Percentiles rank a stretch among this genome's conserved stretches.
phyloP scores from a whole-genome alignment of 1,140 invertebrate genomes.

The Atta texana region DNA sequence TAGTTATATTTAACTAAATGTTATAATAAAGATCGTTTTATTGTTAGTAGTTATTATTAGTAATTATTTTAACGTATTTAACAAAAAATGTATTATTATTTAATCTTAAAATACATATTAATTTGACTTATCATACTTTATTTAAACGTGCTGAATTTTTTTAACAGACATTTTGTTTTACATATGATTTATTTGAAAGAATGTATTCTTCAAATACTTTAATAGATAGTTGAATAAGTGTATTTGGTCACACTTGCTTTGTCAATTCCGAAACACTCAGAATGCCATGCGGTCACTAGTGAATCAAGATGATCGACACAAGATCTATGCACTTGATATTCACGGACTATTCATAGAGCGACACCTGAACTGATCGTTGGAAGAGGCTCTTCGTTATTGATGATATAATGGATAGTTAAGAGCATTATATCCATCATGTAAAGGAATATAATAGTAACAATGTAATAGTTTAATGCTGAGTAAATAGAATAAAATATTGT shows the following conservation, averaged over 20 bases:
- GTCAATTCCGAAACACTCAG: slow-evolving; percentile 57
- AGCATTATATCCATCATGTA: slow-evolving; percentile 8
- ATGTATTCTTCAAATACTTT: background rate
- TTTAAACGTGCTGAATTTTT: slow-evolving; percentile 4
- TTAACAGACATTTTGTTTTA: background rate
- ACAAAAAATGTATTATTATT: background rate
- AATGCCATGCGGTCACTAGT: slow-evolving; percentile 60
- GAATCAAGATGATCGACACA: slow-evolving; percentile 71
- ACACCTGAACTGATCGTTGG: slow-evolving; percentile 64
- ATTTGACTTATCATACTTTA: background rate
- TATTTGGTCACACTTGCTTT: slow-evolving; percentile 60
- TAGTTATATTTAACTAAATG: background rate
- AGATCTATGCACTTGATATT: slow-evolving; percentile 67
- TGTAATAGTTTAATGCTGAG: background rate
- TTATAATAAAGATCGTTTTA: background rate
- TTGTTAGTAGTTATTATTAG: too few species aligned
- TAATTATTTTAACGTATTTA: background rate
- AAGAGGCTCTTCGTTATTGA: slow-evolving; percentile 59
- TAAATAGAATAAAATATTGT: background rate
- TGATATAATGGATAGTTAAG: slow-evolving; percentile 56
- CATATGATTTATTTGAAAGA: background rate
- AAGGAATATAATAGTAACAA: too few species aligned
- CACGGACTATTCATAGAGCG: slow-evolving; percentile 67
- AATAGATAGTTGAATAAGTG: slow-evolving; percentile 28
- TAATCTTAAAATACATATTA: background rate